Percentiles rank a stretch among this genome's conserved stretches.
These are phyloP conservation scores for Coreoperca whiteheadi DNA, from an alignment of 2,113 vertebrate species.

Conservation along the genomic window DNA sequence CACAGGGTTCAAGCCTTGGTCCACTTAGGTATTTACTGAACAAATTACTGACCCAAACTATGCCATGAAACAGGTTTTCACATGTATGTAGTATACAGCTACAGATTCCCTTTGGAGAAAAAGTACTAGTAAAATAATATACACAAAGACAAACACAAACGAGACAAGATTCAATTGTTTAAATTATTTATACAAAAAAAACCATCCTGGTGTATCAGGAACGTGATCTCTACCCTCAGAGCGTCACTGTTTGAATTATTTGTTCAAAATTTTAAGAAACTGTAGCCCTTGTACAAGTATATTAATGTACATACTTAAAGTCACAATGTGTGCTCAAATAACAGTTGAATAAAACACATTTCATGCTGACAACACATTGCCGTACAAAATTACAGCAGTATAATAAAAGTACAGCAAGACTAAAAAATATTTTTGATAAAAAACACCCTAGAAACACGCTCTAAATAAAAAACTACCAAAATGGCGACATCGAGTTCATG, in stretches of 20 bases:
- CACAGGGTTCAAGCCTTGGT: background rate
- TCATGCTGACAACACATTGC: constrained; percentile 85
- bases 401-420: constrained; percentile 81
- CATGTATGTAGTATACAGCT: too few relatives aligned
- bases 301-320: constrained; percentile 79
- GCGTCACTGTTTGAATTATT: constrained; percentile 65
- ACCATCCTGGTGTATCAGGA: constrained; percentile 47
- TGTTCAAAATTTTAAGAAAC: constrained; percentile 78
- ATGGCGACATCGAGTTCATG: constrained; percentile 76
- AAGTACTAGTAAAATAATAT: background rate
- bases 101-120: background rate
- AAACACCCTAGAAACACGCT: constrained; percentile 84
- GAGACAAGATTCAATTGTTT: constrained; percentile 60
- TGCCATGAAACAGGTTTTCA: too few relatives aligned
- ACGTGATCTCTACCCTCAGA: constrained; percentile 46
- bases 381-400: constrained; percentile 83
- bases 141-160: constrained; percentile 23
- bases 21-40: too few relatives aligned
- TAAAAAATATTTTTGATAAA: constrained; percentile 86
- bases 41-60: background rate
- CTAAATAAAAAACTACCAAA: constrained; percentile 85
- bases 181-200: constrained; percentile 78
- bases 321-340: constrained; percentile 80
- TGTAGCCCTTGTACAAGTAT: constrained; percentile 85
- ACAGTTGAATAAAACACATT: constrained; percentile 78